These are phyloP conservation scores for Patella depressa DNA, from an alignment of 2,888 invertebrate genomes.

Conservation along the genomic window DNA sequence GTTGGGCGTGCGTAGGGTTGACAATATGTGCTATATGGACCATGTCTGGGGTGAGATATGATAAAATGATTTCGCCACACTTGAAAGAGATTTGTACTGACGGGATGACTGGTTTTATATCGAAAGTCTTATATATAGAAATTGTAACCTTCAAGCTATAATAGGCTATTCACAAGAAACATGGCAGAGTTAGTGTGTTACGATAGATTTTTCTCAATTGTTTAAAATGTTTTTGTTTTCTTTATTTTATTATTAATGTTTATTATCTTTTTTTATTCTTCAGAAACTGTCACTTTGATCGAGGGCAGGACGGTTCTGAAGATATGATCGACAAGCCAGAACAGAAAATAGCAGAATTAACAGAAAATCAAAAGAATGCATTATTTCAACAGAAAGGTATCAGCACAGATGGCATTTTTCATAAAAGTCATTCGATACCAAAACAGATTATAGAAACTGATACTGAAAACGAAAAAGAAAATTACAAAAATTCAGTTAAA, in stretches of 20 bases:
- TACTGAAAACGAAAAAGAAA: slow-evolving; percentile 22
- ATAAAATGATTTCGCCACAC: too few relatives aligned
- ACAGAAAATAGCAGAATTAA: slow-evolving; percentile 13
- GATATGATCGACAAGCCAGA: slow-evolving; percentile 26
- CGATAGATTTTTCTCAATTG: too few relatives aligned
- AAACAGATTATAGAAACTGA: slow-evolving; percentile 14
- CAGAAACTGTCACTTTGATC: slow-evolving; percentile 59
- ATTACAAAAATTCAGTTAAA: slow-evolving; percentile 28
- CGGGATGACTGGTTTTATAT: too few relatives aligned
- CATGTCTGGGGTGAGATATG: too few relatives aligned
- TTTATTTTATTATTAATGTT: not conserved
- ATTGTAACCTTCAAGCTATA: too few relatives aligned
- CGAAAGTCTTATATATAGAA: too few relatives aligned
- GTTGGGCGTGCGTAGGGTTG: too few relatives aligned
- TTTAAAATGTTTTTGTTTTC: too few relatives aligned
- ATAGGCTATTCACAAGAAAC: too few relatives aligned
- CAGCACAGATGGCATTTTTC: not conserved
- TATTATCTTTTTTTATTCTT: slow-evolving; percentile 27
- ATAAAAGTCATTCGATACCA: not conserved
- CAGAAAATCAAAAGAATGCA: slow-evolving; percentile 21
- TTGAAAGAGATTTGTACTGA: too few relatives aligned
- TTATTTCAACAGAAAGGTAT: not conserved
- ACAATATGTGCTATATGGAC: too few relatives aligned
- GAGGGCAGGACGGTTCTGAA: slow-evolving; percentile 41
- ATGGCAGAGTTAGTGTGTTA: too few relatives aligned